A percentile compares a stretch with the other conserved stretches of the same genome.
Conservation (phyloP, 2,113 vertebrate genomes). For the Ancistrus triradiatus region DNA sequence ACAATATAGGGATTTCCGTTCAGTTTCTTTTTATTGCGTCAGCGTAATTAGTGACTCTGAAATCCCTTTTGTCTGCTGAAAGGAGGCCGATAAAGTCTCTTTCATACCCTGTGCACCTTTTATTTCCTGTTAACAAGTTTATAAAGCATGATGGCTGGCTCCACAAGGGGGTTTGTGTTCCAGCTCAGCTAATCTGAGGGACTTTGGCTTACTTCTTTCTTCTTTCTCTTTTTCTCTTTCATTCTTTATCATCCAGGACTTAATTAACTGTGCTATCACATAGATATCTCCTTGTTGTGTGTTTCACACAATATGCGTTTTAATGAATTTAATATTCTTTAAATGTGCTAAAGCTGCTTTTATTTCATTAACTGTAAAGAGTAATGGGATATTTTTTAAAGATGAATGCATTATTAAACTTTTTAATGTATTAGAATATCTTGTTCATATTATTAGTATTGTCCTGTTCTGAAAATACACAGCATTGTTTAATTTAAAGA, state of each 20-base stretch:
- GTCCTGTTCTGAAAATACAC: too few species aligned
- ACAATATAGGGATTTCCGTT: conserved; percentile 52
- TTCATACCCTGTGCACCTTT: conserved; percentile 62
- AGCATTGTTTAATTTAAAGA: too few species aligned
- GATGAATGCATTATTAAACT: too few species aligned
- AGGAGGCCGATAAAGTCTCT: conserved; percentile 56
- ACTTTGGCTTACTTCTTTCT: conserved; percentile 20
- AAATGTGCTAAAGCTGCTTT: too few species aligned
- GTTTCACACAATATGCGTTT: neutral
- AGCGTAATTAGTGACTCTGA: conserved; percentile 63
- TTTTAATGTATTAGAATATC: too few species aligned
- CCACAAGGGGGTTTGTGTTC: conserved; percentile 41
- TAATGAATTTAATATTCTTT: too few species aligned
- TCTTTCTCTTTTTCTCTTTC: conserved; percentile 25
- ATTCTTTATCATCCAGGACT: conserved; percentile 61
- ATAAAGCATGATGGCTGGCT: conserved; percentile 46
- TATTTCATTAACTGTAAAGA: too few species aligned
- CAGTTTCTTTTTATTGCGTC: conserved; percentile 54
- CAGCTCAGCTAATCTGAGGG: conserved; percentile 56
- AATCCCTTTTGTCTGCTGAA: conserved; percentile 62
- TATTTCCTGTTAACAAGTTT: conserved; percentile 66
- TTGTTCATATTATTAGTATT: too few species aligned
- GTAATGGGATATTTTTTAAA: too few species aligned
- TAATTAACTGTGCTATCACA: conserved; percentile 66
- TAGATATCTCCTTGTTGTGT: conserved; percentile 45